A percentile compares a stretch with the other conserved stretches of the same genome.
phyloP scores from a whole-genome alignment of 2,888 invertebrate species.

The Mimachlamys varia region DNA sequence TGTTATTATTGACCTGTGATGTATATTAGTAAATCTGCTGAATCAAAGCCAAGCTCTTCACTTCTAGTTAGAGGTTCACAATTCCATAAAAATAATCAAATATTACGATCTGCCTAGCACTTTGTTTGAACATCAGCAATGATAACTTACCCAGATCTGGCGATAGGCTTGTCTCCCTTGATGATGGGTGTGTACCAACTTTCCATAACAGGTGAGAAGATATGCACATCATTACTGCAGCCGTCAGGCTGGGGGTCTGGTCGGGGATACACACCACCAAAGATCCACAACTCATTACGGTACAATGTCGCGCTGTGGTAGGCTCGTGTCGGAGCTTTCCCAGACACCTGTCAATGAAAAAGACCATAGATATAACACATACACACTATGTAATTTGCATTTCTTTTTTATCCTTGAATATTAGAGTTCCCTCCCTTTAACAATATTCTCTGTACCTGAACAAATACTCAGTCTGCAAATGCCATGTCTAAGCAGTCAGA shows the following conservation, averaged over 20 bases:
- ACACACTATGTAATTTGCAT: too few species aligned
- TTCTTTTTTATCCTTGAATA: background rate
- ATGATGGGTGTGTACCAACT: conserved; percentile 79
- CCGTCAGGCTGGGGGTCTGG: conserved; percentile 79
- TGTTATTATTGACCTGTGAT: too few species aligned
- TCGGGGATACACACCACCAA: conserved; percentile 79
- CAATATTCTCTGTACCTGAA: background rate
- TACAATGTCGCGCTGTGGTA: conserved; percentile 79
- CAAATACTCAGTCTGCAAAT: too few species aligned
- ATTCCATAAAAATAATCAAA: too few species aligned
- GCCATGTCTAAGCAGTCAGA: too few species aligned
- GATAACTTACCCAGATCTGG: conserved; percentile 76
- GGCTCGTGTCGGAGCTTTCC: conserved; percentile 78
- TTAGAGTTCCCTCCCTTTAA: background rate
- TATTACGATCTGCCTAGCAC: too few species aligned
- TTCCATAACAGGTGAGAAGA: conserved; percentile 79
- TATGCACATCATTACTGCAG: conserved; percentile 79
- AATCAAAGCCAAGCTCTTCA: too few species aligned
- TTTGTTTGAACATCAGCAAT: background rate
- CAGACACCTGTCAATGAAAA: conserved; percentile 66
- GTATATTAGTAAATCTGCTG: too few species aligned
- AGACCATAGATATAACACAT: background rate
- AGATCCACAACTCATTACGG: conserved; percentile 79
- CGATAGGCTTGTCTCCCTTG: conserved; percentile 75
- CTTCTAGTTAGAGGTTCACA: too few species aligned